Evolutionary conservation across 2,888 invertebrate species (phyloP), one percentile per base, ranked within the genome.

Genomic region (Torymus texanus): DNA sequence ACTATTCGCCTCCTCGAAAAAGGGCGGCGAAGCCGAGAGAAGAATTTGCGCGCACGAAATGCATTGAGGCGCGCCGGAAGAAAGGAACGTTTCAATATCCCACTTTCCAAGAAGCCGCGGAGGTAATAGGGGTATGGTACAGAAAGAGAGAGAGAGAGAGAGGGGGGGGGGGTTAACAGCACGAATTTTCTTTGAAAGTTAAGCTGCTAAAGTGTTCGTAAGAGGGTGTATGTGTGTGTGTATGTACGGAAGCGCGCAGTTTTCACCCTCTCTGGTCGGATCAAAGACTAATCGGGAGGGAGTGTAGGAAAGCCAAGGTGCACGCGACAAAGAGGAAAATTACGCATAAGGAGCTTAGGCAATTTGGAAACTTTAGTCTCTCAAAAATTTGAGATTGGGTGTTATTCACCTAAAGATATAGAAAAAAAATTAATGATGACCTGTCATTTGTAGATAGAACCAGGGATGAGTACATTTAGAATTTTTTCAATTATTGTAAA

Each of bases 271-370:
- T 41, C 41, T 41, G 41, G 59, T 0, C 53, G 67, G 41, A 67
- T 78, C 41, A 75, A 67, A 72, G 62, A 55, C 18, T 62, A 58
- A 66, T 71, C 51, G 58, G 18, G 29, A 8, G 41, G 41, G 41
- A 41, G 41, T 41, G 41, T 5, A 67, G 50, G 16, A n/a, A 65
- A 8, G 56, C 59, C 50, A 55, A 58, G 24, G 41, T 5, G 12
- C n/a, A 21, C 2, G 67, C 59, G 62, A 56, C 73, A 73, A 55
- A 73, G 63, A 56, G 55, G 73, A 65, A 65, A 74, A 74, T 74
- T 74, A 21, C 65, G 41, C 41, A 41, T 41, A 41, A 41, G 41
- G 41, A 51, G 16, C 12, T 18, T 18, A 66, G 53, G 51, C 51
- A 18, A n/a, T 18, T 14, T 10, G 50, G 16, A 51, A 18, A 66